Base-by-base conservation (phyloP, 92 coral and sea anemone species). In the Phenganax marumi region DNA sequence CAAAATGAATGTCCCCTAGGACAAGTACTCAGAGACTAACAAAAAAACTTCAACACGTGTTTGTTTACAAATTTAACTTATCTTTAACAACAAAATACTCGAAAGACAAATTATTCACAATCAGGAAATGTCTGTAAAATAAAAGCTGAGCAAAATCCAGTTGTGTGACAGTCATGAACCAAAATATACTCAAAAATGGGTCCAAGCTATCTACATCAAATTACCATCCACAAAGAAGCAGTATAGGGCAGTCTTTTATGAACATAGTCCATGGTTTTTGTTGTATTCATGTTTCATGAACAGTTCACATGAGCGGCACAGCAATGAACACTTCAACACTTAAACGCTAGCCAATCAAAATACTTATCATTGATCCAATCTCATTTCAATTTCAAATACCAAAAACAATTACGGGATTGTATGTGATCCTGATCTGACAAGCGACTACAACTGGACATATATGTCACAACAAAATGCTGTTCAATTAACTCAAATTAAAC, bases 181-280 rank as follows among this genome's bases (percentile, higher is more conserved):
- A 14, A 56, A 63, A 63, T 10, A 63, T 18, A 63, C 10, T 0
- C 21, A 7, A 12, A 63, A 63, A 12, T 63, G 26, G 26, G 26
- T 23, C 26, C 16, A 18, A 12, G 2, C 7, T 18, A 10, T 18
- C 17, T 18, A 68, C 1, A 8, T 4, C 10, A 26, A 76, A 11
- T 54, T 56, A 76, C 81, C 81, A 56, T 76, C 81, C 81, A 56
- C 14, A 55, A 39, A 26, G 46, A 50, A 55, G 68, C 69, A 1
- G 68, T 76, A 13, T 22, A 21, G 50, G 68, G 81, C 62, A 76
- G 39, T 62, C 68, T 76, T 76, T 68, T 62, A 11, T 54, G 81
- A 76, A 76, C 0, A 56, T 76, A 50, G 17, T 50, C 56, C 18
- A 52, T 7, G 13, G 5, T 74, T 10, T 74, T 24, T 33, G 3